Evolutionary conservation across 2,113 vertebrate genomes (phyloP), one percentile per base, ranked within the genome.

Genomic region (Coreoperca whiteheadi): DNA sequence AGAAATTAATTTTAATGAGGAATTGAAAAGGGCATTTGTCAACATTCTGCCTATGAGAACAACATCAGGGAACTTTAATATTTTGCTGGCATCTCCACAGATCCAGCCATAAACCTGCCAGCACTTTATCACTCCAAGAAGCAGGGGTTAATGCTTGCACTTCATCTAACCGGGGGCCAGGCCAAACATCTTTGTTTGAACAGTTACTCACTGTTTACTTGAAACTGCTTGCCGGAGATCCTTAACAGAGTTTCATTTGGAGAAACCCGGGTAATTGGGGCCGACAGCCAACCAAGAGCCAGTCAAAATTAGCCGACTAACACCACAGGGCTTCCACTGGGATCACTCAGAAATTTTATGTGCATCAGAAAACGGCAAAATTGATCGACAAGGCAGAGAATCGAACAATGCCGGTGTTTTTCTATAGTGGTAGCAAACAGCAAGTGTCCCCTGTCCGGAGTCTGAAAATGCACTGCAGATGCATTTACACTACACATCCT

Each of bases 151-250:
- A 88, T 87, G 73, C 75, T 87, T 41, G 28, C 56, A 86, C 63
- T 74, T 76, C 68, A 89, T 91, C 75, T 87, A 65, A 77, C 43
- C 34, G 41, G 48, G 32, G 80, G 61, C 78, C 74, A 67, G 57
- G 89, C 85, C 83, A 92, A 92, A 87, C 82, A 86, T 89, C 76
- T 84, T 88, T 93, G 87, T 92, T 92, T 90, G 87, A 87, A 84
- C 79, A 77, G 66, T 80, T 81, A 78, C 84, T 88, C 73, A 77
- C 50, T 91, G 87, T 95, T 95, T 92, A 92, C 83, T 77, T 90
- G 87, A 89, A 89, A 82, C 74, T 86, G 83, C 65, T 77, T 73
- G 61, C 83, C 28, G n/a, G 76, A 89, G 87, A 93, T 89, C 66
- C 80, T 92, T 70, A 87, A 88, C 82, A 94, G 90, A 90, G 90